Evolutionary conservation across 1,140 invertebrate species (phyloP), one percentile per base, ranked within the genome.

Genomic region (Ceratoteleas bidentatus): DNA sequence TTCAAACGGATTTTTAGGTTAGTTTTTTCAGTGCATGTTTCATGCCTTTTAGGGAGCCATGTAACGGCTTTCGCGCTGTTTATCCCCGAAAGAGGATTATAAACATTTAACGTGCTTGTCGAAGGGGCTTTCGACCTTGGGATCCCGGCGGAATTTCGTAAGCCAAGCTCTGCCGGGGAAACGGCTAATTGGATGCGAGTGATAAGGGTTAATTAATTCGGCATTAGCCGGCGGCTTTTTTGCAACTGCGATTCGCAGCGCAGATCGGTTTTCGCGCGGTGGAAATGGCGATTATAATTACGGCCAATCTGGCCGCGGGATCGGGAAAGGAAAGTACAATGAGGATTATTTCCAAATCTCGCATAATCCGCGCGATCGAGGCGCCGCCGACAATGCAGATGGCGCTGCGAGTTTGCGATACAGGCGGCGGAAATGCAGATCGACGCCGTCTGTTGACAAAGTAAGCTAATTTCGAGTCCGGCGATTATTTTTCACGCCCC

Each of bases 401-500:
- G 50, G 61, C 50, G 50, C 40, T 68, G 57, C 52, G 45, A 73
- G 62, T 50, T 47, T 34, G 38, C 56, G 36, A 74, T 69, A 75
- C 57, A 81, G 72, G 64, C 74, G 65, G 53, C 38, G 78, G 74
- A 81, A 74, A 72, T 76, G 56, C 66, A 73, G 73, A 76, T 82
- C 56, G 66, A 76, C 73, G 68, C 73, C 74, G 64, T 66, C 69
- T 73, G 61, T 76, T 73, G 79, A 76, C 74, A 73, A 77, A 69
- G 80, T 77, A 77, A 82, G 68, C 57, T 64, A 73, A 77, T 82
- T 82, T 82, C 62, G 62, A 73, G 68, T n/a, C 32, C 45, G 62
- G 61, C 58, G 73, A 82, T 82, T 82, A 72, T 69, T 74, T 82
- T 77, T 73, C 74, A 77, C 77, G 80, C 74, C 73, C 80, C 61